Evolutionary conservation across 2,888 invertebrate genomes (phyloP).

Genomic region (Thalpophila matura): DNA sequence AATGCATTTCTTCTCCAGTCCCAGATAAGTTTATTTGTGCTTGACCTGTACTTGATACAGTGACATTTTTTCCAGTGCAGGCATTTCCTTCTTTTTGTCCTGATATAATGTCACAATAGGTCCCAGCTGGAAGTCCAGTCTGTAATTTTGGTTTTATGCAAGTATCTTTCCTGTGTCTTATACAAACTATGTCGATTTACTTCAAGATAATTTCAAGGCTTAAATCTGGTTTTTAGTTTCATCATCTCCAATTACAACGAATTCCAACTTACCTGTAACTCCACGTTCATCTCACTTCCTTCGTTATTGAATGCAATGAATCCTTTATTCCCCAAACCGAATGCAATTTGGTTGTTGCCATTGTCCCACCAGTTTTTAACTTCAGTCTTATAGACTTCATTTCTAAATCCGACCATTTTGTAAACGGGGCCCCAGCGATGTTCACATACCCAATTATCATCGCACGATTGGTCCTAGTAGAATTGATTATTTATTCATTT

Average conservation of each 20-base stretch:
- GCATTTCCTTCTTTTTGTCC: slow-evolving; percentile 83
- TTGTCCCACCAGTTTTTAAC: slow-evolving; percentile 95
- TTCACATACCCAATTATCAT: slow-evolving; percentile 95
- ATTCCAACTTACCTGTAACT: slow-evolving; percentile 85
- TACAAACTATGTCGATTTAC: no score
- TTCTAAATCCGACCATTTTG: slow-evolving; percentile 94
- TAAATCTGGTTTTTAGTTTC: background rate
- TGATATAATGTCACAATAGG: slow-evolving; percentile 95
- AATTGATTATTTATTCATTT: no score
- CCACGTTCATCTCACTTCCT: slow-evolving; percentile 87
- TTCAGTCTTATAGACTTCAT: slow-evolving; percentile 90
- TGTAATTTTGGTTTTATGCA: slow-evolving; percentile 62
- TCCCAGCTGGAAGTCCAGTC: slow-evolving; percentile 92
- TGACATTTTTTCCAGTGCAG: slow-evolving; percentile 92
- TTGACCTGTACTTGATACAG: slow-evolving; percentile 87
- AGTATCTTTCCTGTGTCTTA: background rate
- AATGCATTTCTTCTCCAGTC: slow-evolving; percentile 90
- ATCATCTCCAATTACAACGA: background rate
- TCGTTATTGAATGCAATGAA: slow-evolving; percentile 95
- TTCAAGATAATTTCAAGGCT: no score
- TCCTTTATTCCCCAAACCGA: slow-evolving; percentile 93
- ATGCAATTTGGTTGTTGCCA: slow-evolving; percentile 95
- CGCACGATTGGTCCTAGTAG: slow-evolving; percentile 91
- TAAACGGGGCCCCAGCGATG: slow-evolving; percentile 95
- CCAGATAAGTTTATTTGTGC: slow-evolving; percentile 88